Evolutionary conservation across 2,797 vertebrate species (phyloP).

Genomic region (Anabacerthia variegaticeps): DNA sequence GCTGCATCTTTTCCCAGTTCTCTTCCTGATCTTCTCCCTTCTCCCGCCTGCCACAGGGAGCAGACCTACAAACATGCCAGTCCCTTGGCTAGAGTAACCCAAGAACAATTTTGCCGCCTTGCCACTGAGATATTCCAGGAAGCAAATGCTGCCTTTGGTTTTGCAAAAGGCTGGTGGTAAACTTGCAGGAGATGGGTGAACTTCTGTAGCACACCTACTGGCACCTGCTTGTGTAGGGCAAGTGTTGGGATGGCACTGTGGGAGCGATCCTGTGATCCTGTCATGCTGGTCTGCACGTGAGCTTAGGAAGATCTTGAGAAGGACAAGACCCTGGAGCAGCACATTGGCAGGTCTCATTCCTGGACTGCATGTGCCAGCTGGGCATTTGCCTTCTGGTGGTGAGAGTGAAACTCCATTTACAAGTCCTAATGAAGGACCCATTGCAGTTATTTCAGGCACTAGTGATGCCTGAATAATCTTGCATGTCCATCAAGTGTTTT

Average conservation of each 20-base stretch:
- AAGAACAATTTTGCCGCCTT: not conserved
- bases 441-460: not conserved
- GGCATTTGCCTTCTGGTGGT: not conserved
- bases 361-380: not conserved
- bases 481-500: fast-evolving
- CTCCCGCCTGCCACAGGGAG: not conserved
- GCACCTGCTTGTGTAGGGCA: not conserved
- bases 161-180: not conserved
- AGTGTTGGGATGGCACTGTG: not conserved
- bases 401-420: not conserved
- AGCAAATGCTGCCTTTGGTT: not conserved
- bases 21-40: not conserved
- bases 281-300: not conserved
- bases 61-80: not conserved
- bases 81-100: not conserved
- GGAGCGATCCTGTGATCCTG: not conserved
- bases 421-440: fast-evolving
- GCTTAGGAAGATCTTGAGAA: not conserved
- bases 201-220: not conserved
- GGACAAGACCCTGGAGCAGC: not conserved
- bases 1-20: not conserved
- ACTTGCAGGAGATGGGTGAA: not conserved
- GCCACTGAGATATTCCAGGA: not conserved
- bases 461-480: not conserved
- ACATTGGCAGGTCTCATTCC: not conserved